Conservation (phyloP, 1,140 invertebrate genomes). For the Listronotus bonariensis region DNA sequence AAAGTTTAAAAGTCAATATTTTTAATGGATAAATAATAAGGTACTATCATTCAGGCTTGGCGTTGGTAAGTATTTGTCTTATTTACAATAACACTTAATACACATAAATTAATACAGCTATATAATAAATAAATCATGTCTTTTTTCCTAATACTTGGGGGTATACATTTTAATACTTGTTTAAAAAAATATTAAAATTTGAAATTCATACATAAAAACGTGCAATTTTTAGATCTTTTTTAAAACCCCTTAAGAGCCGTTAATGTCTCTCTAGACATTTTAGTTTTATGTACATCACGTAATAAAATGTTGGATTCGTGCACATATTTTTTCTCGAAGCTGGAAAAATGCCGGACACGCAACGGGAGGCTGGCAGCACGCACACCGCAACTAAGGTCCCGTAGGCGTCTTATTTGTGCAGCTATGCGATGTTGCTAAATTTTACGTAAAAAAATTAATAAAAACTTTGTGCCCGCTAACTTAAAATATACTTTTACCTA, state of each 20-base stretch:
- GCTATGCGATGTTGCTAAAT: neutral
- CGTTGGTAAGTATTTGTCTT: too few species aligned
- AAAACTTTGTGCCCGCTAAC: neutral
- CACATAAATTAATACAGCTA: too few species aligned
- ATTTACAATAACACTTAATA: too few species aligned
- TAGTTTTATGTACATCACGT: conserved; percentile 20
- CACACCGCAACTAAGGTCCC: conserved; percentile 13
- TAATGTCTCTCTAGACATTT: neutral
- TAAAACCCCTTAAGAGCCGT: neutral
- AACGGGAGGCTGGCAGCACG: conserved; percentile 15
- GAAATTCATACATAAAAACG: too few species aligned
- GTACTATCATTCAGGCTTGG: too few species aligned
- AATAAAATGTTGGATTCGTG: conserved; percentile 8
- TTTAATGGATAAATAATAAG: too few species aligned
- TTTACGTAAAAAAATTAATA: neutral
- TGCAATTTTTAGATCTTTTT: neutral
- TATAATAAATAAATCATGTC: too few species aligned
- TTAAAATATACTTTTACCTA: neutral
- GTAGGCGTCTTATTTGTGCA: conserved; percentile 13
- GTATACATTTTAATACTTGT: too few species aligned
- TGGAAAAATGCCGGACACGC: conserved; percentile 19
- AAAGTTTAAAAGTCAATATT: too few species aligned
- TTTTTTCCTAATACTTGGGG: too few species aligned
- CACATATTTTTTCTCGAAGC: conserved; percentile 14
- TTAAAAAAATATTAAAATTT: too few species aligned